phyloP scores from a whole-genome alignment of 2,888 invertebrate genomes.

The Drosophila prostipennis region DNA sequence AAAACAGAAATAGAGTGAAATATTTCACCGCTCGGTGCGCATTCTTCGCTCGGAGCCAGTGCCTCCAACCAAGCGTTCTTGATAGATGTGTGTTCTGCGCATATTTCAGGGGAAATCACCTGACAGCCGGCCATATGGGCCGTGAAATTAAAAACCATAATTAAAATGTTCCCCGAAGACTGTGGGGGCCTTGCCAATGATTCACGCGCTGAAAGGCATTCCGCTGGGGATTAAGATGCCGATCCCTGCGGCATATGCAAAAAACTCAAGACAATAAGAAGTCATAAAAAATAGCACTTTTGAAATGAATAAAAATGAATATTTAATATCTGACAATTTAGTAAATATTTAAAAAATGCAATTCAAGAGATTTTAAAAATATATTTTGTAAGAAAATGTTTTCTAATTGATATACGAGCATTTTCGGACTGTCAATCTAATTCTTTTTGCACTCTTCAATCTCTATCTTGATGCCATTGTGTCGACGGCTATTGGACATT shows the following conservation, averaged over 20 bases:
- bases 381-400: neutral
- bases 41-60: constrained; percentile 3
- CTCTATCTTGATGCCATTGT: neutral
- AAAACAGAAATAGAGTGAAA: constrained; percentile 43
- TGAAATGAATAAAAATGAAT: too few species aligned
- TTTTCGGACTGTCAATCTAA: neutral
- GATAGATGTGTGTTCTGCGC: constrained; percentile 33
- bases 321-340: too few species aligned
- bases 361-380: too few species aligned
- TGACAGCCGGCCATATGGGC: constrained; percentile 61
- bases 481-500: neutral
- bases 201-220: constrained; percentile 31
- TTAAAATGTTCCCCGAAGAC: constrained; percentile 45
- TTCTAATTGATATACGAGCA: neutral
- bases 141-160: constrained; percentile 66
- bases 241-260: constrained; percentile 19
- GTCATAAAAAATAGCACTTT: neutral
- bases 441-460: neutral
- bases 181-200: constrained; percentile 28
- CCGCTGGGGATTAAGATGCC: constrained; percentile 28
- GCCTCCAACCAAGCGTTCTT: constrained; percentile 39
- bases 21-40: constrained; percentile 30
- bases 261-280: neutral
- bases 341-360: too few species aligned
- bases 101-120: constrained; percentile 67